These are phyloP conservation scores for Nycteola revayana DNA, from an alignment of 2,888 invertebrate genomes.

Conservation along the genomic window DNA sequence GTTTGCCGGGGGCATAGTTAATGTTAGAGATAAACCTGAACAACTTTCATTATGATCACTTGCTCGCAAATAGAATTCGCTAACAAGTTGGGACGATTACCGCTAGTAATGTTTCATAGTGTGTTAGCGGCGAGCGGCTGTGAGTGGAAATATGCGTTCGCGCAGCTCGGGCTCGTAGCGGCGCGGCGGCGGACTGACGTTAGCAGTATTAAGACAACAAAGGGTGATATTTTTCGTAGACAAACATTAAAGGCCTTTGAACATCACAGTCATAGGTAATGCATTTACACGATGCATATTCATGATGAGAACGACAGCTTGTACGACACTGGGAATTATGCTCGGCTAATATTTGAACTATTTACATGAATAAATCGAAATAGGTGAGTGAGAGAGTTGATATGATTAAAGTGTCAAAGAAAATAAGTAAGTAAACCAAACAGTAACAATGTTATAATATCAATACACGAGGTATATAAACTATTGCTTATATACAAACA, in stretches of 20 bases:
- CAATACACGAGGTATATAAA: no score
- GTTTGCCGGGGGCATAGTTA: no score
- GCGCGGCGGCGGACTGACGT: constrained; percentile 42
- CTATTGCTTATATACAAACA: no score
- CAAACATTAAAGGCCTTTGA: constrained; percentile 68
- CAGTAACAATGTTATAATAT: no score
- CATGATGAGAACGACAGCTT: constrained; percentile 72
- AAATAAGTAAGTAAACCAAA: no score
- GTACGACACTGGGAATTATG: constrained; percentile 62
- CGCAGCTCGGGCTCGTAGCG: constrained; percentile 28
- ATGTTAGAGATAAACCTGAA: no score
- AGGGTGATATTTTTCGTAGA: constrained; percentile 73
- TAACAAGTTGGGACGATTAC: constrained; percentile 30
- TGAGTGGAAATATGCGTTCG: constrained; percentile 27
- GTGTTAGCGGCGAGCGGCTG: constrained; percentile 17
- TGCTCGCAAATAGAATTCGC: constrained; percentile 31
- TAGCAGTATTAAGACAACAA: constrained; percentile 65
- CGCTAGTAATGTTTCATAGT: constrained; percentile 23
- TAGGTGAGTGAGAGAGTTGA: constrained; percentile 15
- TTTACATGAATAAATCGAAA: constrained; percentile 45
- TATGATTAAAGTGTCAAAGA: not conserved
- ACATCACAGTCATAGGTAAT: constrained; percentile 63
- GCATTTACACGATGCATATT: constrained; percentile 72
- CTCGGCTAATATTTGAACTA: constrained; percentile 61
- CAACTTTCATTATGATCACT: constrained; percentile 19